Base-by-base conservation (phyloP, 2,888 invertebrate genomes). In the Caenorhabditis sulstoni region DNA sequence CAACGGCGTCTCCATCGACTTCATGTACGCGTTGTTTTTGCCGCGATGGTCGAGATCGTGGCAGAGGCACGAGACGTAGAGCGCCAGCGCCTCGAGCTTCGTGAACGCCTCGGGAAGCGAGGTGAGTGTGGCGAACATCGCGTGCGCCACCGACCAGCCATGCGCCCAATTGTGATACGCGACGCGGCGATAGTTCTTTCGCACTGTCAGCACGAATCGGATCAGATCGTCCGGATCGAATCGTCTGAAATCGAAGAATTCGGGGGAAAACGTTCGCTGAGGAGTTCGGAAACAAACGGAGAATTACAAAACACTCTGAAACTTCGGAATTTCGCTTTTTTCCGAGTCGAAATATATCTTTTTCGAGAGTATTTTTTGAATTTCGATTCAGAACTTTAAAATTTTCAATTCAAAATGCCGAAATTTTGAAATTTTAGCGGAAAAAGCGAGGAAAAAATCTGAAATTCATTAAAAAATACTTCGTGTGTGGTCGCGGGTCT, bases 101-200 rank as follows among this genome's bases (percentile, higher is more conserved):
- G 81, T 74, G 74, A 89, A 90, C 8, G 84, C 76, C 5, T 88
- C 75, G 7, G 74, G 68, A 61, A 59, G 87, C 9, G 68, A 76
- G 20, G 79, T 70, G 12, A 90, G 66, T n/a, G 88, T 82, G 39
- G 89, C 89, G 57, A 89, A 89, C 86, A 95, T 94, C 18, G 94
- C 93, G 87, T 95, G 94, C 1, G 95, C 95, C 0, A 95, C 95
- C 0, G 95, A 94, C 93, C 95, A 95, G 16, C 94, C 95, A 89
- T 95, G 95, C 23, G 94, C 94, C 93, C 95, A 95, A 90, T 95
- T 95, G 90, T 95, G 95, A 89, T 95, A 95, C 0, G 95, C 84
- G 1, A 85, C 85, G 44, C 93, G 92, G 9, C 95, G 92, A 90
- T 95, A 95, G 91, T 95, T 95, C 91, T 95, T 95, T 89, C 94